phyloP scores from a whole-genome alignment of 2,888 invertebrate genomes.

The Ennomos fuscantarius region DNA sequence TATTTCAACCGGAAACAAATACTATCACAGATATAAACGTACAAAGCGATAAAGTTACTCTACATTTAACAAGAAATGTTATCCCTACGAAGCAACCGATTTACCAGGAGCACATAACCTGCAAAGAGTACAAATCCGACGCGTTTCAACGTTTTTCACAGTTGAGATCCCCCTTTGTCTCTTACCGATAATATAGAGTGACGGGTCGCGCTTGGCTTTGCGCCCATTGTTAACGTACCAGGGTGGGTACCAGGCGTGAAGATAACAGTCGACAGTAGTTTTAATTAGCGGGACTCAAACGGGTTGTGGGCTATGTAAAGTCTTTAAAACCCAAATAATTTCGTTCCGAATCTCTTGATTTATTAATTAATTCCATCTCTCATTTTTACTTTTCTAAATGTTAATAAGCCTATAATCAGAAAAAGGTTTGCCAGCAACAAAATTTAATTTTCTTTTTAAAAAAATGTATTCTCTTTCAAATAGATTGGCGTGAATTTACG shows the following conservation, averaged over 20 bases:
- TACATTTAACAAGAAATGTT: conserved; percentile 18
- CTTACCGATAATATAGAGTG: conserved; percentile 33
- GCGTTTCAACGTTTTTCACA: conserved; percentile 31
- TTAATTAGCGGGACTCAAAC: background rate
- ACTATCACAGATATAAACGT: background rate
- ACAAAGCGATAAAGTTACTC: conserved; percentile 18
- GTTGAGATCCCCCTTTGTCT: conserved; percentile 37
- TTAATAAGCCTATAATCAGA: background rate
- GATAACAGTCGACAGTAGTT: conserved; percentile 12
- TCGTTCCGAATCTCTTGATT: no score
- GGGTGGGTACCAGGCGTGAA: conserved; percentile 16
- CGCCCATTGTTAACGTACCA: conserved; percentile 25
- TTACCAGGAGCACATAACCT: conserved; percentile 23
- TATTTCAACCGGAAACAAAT: no score
- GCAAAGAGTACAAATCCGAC: conserved; percentile 19
- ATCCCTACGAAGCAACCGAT: conserved; percentile 11
- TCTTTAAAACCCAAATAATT: no score
- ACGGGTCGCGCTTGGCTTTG: conserved; percentile 33
- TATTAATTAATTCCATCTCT: no score
- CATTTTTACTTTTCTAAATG: background rate
- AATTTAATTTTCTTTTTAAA: background rate
- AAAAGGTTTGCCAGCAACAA: conserved; percentile 1
- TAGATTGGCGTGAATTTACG: no score
- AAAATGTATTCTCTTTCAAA: no score
- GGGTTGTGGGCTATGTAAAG: background rate